Conservation (phyloP, 2,888 invertebrate species). For the Drosophila stalkeri region DNA sequence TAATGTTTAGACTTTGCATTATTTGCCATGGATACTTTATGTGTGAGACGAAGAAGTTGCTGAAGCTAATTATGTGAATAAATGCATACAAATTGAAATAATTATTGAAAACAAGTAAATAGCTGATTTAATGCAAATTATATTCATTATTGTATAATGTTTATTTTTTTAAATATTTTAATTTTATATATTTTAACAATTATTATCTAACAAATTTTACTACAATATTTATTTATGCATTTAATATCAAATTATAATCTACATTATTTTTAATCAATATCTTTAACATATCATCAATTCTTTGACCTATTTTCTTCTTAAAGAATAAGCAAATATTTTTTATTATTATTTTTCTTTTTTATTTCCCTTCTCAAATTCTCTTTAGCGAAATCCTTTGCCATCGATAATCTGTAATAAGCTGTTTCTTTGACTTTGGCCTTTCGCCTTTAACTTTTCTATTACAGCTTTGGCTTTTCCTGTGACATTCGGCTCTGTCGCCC, state of each 20-base stretch:
- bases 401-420: constrained; percentile 3
- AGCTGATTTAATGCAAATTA: too few species aligned
- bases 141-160: too few species aligned
- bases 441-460: neutral
- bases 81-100: neutral
- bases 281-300: neutral
- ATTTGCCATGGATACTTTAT: neutral
- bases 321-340: neutral
- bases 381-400: neutral
- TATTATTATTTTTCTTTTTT: too few species aligned
- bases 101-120: neutral
- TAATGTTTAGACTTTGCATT: neutral
- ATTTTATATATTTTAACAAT: neutral
- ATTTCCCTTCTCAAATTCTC: neutral
- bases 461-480: constrained; percentile 10
- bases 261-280: too few species aligned
- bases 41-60: neutral
- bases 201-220: neutral
- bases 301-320: neutral
- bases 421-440: neutral
- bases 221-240: neutral
- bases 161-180: neutral
- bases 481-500: neutral
- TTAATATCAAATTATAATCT: neutral
- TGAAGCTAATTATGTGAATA: neutral